Evolutionary conservation across 2,797 vertebrate species (phyloP), one percentile per base, ranked within the genome.

Genomic region (Chiroxiphia lanceolata): DNA sequence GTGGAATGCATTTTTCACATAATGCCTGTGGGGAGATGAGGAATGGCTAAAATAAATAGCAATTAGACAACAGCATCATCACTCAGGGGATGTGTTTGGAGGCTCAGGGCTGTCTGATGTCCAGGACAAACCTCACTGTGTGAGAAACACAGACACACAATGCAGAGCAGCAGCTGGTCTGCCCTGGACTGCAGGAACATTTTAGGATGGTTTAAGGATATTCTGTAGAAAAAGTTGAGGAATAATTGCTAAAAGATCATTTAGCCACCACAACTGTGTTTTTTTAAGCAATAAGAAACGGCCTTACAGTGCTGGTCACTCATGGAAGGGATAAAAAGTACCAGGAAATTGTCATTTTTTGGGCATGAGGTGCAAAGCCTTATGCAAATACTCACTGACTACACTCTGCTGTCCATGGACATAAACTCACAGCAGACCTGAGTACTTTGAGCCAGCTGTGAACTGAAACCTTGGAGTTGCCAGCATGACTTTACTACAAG

Each of bases 1-100:
- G 91, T 26, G 74, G 87, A 97, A 82, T 89, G 81, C 92, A 91
- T 97, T 98, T 97, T 97, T 97, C 93, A 82, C 89, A 94, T 96
- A 96, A 95, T 92, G 97, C 93, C 97, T 97, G 94, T 40, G 85
- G 65, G 93, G 93, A 95, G 96, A 96, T 87, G 85, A 96, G 95
- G 90, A 95, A 94, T 89, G 67, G 65, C 78, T 93, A 69, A 95
- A 95, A 96, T 94, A 94, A 97, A 93, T 75, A 90, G 85, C 91
- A 96, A 88, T 97, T 88, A 94, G 70, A 16, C 70, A 93, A 22
- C 42, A 61, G 89, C 83, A 65, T 6, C 92, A 63, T 59, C 47
- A 2, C 25, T 40, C 60, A 3, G 25, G 59, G 42, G 68, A 34
- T 38, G 56, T 63, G 56, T 5, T 56, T 42, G 68, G 82, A 23